Base-by-base conservation (phyloP, 1,140 invertebrate species). In the Dreissena rostriformis region DNA sequence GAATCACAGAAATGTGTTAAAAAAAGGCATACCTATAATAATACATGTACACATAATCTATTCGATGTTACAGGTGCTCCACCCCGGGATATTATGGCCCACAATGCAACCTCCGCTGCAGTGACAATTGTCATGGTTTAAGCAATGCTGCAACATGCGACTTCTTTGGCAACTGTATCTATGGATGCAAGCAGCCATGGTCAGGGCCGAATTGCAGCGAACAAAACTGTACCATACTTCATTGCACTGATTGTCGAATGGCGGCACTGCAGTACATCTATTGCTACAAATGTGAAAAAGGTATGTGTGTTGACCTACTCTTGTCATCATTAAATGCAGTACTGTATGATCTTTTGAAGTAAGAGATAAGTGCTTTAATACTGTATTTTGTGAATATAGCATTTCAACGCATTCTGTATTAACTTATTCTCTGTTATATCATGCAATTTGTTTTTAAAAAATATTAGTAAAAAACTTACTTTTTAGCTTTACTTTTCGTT, bases 171-270 rank as follows among this genome's bases (percentile, higher is more conserved):
- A 73, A 72, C 53, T 81, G 79, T 52, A 19, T 81, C 53, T 81
- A 63, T 66, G 79, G 79, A 7, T 81, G 79, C 29, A 61, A 71
- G 55, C 1, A 19, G 2, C 57, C 53, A 14, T 81, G 73, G 49
- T 73, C 14, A 12, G 79, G 79, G 26, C 11, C n/a, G 7, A 71
- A 49, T 19, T 81, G 79, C 24, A 51, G 19, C 24, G 39, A 72
- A 17, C 49, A 71, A 55, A 24, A 68, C 29, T 81, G 79, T 66
- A 68, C 79, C 19, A 73, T 72, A 73, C 12, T 11, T 6, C 61
- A 72, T 57, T 81, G 79, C 66, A 26, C n/a, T 1, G 52, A 63
- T 53, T 81, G 79, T 81, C 66, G 71, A n/a, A 55, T 68, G 6
- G 55, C 10, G 57, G 7, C 24, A 14, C 14, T 7, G 28, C 53